Evolutionary conservation across 2,888 invertebrate genomes (phyloP).

Genomic region (Strigamia transsilvanica): DNA sequence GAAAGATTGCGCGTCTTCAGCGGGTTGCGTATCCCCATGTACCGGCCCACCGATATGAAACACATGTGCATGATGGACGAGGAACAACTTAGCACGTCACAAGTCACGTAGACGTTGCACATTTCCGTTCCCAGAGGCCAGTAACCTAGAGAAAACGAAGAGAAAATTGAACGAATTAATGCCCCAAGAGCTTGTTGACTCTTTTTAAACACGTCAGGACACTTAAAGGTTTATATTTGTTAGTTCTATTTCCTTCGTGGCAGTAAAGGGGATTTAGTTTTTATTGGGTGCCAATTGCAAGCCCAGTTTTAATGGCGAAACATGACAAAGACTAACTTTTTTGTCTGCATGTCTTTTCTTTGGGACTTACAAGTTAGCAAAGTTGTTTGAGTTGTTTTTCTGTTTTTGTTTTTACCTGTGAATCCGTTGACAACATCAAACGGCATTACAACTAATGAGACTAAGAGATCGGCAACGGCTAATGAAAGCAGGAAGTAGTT

Average conservation of each 20-base stretch:
- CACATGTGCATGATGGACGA: slow-evolving; percentile 70
- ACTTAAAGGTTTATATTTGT: slow-evolving; percentile 7
- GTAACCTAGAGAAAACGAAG: slow-evolving; percentile 72
- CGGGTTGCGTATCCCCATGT: slow-evolving; percentile 67
- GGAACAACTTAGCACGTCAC: slow-evolving; percentile 70
- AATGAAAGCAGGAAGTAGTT: slow-evolving; percentile 94
- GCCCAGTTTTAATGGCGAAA: slow-evolving; percentile 1
- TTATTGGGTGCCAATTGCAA: not conserved
- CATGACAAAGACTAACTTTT: not conserved
- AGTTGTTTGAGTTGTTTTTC: not conserved
- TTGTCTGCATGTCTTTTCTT: not conserved
- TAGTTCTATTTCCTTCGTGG: not conserved
- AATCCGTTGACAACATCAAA: slow-evolving; percentile 92
- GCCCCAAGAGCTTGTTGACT: not conserved
- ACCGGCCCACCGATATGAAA: slow-evolving; percentile 69
- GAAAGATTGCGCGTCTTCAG: slow-evolving; percentile 64
- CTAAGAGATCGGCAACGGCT: slow-evolving; percentile 91
- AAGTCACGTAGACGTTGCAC: slow-evolving; percentile 82
- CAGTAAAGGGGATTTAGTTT: no score
- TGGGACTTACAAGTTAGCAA: not conserved
- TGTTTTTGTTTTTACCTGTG: slow-evolving; percentile 73
- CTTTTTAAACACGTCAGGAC: not conserved
- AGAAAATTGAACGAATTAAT: not conserved
- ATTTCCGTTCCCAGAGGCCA: slow-evolving; percentile 77
- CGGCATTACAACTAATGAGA: slow-evolving; percentile 95